Conservation (phyloP, 1,140 invertebrate species). For the Pseudomyrmex concolor region DNA sequence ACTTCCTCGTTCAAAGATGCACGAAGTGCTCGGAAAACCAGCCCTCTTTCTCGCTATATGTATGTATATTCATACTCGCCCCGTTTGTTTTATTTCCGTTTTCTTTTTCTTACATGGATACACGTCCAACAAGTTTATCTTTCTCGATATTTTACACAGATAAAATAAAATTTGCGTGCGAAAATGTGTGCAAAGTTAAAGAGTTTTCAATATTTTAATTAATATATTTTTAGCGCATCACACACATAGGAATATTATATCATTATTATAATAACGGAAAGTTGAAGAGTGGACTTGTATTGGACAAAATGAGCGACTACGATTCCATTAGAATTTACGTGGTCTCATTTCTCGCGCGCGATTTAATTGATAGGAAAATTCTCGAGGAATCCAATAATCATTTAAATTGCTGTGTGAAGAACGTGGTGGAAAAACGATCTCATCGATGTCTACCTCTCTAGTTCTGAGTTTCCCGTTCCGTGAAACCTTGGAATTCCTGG, state of each 20-base stretch:
- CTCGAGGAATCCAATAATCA: constrained; percentile 56
- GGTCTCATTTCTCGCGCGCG: background rate
- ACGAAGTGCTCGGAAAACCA: constrained; percentile 45
- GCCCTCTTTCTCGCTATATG: constrained; percentile 33
- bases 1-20: constrained; percentile 57
- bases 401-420: constrained; percentile 53
- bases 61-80: constrained; percentile 66
- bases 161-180: too few species aligned
- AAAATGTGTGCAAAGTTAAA: too few species aligned
- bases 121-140: background rate
- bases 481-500: constrained; percentile 39
- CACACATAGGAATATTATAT: too few species aligned
- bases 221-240: too few species aligned
- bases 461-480: constrained; percentile 32
- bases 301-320: background rate
- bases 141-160: background rate
- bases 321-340: constrained; percentile 10
- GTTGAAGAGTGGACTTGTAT: too few species aligned
- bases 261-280: too few species aligned
- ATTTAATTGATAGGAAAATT: constrained; percentile 43
- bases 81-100: constrained; percentile 20
- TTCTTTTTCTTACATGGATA: background rate
- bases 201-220: background rate
- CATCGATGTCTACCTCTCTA: constrained; percentile 25
- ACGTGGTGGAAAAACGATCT: constrained; percentile 46